Evolutionary conservation across 2,113 vertebrate genomes (phyloP).

Genomic region (Lycaon pictus): DNA sequence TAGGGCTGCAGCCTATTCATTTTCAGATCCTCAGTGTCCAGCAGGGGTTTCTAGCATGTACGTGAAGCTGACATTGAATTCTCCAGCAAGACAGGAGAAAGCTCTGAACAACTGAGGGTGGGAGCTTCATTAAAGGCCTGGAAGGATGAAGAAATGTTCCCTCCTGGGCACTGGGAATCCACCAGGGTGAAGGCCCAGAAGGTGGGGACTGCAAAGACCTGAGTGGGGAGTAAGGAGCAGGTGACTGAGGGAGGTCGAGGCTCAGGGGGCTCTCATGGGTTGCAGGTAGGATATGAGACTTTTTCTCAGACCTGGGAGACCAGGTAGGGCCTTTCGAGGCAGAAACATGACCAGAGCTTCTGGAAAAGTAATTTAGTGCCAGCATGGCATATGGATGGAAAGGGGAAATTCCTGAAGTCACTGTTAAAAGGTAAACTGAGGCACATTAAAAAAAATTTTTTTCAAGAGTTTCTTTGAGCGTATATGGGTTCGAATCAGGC

Average conservation of each 20-base stretch:
- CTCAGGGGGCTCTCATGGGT: rapidly evolving
- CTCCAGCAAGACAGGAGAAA: rapidly evolving
- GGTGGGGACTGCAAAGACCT: neutral
- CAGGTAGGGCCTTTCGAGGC: neutral
- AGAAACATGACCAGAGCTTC: neutral
- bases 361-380: neutral
- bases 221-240: neutral
- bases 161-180: rapidly evolving
- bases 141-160: neutral
- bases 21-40: neutral
- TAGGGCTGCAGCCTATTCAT: rapidly evolving
- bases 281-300: rapidly evolving
- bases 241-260: rapidly evolving
- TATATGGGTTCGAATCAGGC: rapidly evolving
- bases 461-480: neutral
- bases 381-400: neutral
- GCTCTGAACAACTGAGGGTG: neutral
- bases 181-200: neutral
- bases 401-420: neutral
- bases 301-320: rapidly evolving
- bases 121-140: neutral
- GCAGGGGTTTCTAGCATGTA: too few species aligned
- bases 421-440: neutral
- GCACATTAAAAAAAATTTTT: neutral
- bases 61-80: rapidly evolving